Conservation (phyloP, 2,113 vertebrate species). For the Zosterops borbonicus region DNA sequence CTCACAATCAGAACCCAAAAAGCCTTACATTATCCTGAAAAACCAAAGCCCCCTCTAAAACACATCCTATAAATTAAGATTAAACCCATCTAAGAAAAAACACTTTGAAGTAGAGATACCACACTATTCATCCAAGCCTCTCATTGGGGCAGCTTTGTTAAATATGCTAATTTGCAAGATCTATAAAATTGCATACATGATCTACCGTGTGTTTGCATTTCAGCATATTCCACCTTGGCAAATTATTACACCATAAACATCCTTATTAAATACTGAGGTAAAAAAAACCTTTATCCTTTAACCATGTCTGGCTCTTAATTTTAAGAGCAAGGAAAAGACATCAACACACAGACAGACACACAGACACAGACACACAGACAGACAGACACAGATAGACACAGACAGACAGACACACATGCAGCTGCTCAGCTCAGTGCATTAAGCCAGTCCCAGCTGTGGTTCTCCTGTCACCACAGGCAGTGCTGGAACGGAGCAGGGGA, state of each 20-base stretch:
- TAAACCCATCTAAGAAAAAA: background rate
- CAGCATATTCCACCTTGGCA: background rate
- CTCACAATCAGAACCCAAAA: background rate
- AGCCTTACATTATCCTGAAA: background rate
- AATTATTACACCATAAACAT: background rate
- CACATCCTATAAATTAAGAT: background rate
- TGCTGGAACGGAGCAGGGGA: background rate
- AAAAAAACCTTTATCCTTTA: background rate
- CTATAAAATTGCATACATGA: background rate
- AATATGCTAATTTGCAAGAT: background rate
- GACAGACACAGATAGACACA: background rate
- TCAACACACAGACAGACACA: background rate
- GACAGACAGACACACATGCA: background rate
- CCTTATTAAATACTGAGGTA: background rate
- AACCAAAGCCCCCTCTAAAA: background rate
- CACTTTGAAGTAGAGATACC: background rate
- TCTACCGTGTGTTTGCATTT: background rate
- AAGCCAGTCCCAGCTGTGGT: background rate
- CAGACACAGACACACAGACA: too few species aligned
- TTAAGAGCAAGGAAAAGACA: background rate
- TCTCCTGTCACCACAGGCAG: background rate
- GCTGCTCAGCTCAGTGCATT: background rate
- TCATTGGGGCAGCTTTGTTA: background rate
- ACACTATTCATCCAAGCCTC: background rate
- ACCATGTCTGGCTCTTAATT: background rate